A percentile compares a stretch with the other conserved stretches of the same genome.
phyloP scores from a whole-genome alignment of 2,113 vertebrate genomes.

The Seriola dumerili region DNA sequence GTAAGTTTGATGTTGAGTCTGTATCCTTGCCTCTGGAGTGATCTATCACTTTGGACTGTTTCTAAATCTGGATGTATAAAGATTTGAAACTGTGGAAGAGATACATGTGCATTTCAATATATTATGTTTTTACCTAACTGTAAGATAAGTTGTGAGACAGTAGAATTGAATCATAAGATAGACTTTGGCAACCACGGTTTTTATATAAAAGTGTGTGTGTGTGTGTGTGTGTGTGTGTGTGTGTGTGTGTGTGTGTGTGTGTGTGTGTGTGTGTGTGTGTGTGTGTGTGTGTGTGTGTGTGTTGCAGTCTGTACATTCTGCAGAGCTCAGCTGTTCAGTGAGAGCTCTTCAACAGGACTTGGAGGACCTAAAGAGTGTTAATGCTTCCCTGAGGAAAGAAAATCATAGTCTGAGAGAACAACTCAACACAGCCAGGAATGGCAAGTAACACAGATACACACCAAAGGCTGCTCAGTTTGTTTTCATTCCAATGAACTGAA shows the following conservation, averaged over 20 bases:
- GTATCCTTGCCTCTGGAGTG: background rate
- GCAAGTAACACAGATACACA: conserved; percentile 57
- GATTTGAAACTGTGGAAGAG: background rate
- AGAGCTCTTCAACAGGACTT: conserved; percentile 85
- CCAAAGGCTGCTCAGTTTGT: too few relatives aligned
- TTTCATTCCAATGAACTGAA: too few relatives aligned
- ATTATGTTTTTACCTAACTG: background rate
- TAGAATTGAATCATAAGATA: background rate
- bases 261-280: conserved; percentile 53
- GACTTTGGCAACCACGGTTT: too few relatives aligned
- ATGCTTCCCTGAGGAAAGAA: conserved; percentile 86
- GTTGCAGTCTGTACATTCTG: conserved; percentile 67
- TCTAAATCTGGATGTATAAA: conserved; percentile 7
- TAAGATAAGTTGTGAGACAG: too few relatives aligned
- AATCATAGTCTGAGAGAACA: conserved; percentile 86
- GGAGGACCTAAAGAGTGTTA: conserved; percentile 85
- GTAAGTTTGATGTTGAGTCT: conserved; percentile 60
- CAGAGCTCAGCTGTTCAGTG: conserved; percentile 80
- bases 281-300: conserved; percentile 39
- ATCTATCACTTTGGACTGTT: background rate
- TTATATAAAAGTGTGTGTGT: conserved; percentile 10
- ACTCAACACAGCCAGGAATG: conserved; percentile 68
- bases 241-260: conserved; percentile 49
- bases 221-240: conserved; percentile 53
- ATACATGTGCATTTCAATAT: background rate